A percentile compares a stretch with the other conserved stretches of the same genome.
phyloP scores from a whole-genome alignment of 2,888 invertebrate species.

The Epicampocera succincta region DNA sequence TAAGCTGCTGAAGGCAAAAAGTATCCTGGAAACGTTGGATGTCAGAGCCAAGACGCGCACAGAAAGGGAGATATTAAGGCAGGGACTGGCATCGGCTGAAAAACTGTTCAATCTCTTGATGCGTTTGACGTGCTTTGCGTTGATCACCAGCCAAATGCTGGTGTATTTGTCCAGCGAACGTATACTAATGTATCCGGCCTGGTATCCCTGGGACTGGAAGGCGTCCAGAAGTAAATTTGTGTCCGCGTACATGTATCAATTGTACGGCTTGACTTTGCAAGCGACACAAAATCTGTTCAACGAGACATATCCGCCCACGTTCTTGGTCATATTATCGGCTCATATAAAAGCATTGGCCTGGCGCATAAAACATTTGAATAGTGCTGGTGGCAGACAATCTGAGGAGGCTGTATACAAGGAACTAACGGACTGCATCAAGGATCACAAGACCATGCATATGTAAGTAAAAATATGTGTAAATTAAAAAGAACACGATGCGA shows the following conservation, averaged over 20 bases:
- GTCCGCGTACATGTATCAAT: slow-evolving; percentile 70
- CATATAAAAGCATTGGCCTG: slow-evolving; percentile 75
- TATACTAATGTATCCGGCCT: slow-evolving; percentile 73
- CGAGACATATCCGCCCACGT: slow-evolving; percentile 76
- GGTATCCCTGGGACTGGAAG: slow-evolving; percentile 77
- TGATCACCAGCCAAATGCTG: slow-evolving; percentile 66
- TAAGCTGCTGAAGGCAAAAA: slow-evolving; percentile 70
- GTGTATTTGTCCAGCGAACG: slow-evolving; percentile 69
- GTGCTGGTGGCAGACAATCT: neutral
- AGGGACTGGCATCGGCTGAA: slow-evolving; percentile 62
- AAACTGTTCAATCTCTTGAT: slow-evolving; percentile 64
- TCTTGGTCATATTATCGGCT: slow-evolving; percentile 74
- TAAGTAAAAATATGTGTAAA: slow-evolving; percentile 40
- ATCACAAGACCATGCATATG: slow-evolving; percentile 77
- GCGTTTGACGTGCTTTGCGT: slow-evolving; percentile 40
- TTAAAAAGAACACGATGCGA: no score
- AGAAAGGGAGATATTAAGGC: slow-evolving; percentile 71
- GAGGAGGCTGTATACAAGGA: slow-evolving; percentile 66
- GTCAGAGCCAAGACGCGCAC: slow-evolving; percentile 62
- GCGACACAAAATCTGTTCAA: slow-evolving; percentile 68
- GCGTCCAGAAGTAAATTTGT: slow-evolving; percentile 70
- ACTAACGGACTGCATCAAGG: slow-evolving; percentile 74
- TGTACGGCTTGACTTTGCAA: slow-evolving; percentile 59
- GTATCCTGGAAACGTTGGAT: slow-evolving; percentile 73
- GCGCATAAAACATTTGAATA: slow-evolving; percentile 69